phyloP scores from a whole-genome alignment of 2,113 vertebrate genomes.

The Antechinus flavipes region DNA sequence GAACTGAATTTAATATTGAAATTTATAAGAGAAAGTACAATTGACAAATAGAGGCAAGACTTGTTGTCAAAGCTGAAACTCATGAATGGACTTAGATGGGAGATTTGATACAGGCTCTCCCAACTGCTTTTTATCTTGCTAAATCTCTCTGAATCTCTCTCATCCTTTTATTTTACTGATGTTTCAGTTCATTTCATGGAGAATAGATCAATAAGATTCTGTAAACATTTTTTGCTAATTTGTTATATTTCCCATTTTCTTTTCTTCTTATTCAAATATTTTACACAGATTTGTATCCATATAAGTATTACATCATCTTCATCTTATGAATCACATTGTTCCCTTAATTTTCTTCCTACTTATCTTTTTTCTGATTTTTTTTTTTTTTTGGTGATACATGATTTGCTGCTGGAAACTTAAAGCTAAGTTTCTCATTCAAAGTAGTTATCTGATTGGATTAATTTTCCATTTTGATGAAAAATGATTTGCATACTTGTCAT shows the following conservation, averaged over 20 bases:
- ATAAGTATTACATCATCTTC: neutral
- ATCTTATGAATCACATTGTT: neutral
- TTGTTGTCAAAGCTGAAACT: neutral
- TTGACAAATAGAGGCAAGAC: neutral
- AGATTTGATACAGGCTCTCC: neutral
- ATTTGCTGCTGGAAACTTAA: neutral
- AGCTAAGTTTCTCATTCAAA: neutral
- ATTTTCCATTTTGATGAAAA: neutral
- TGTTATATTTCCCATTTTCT: neutral
- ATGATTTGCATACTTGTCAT: neutral
- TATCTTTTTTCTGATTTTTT: neutral
- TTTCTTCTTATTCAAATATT: neutral
- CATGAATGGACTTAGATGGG: neutral
- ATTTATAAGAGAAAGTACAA: neutral
- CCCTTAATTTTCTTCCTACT: neutral
- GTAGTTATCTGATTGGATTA: neutral
- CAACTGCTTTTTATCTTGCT: neutral
- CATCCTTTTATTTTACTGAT: neutral
- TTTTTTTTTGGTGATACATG: neutral
- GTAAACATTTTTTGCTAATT: neutral
- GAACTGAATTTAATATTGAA: neutral
- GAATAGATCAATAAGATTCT: neutral
- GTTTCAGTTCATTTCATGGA: neutral
- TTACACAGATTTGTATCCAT: neutral
- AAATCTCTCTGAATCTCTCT: neutral